phyloP scores from a whole-genome alignment of 2,888 invertebrate genomes.

The Campaea margaritaria region DNA sequence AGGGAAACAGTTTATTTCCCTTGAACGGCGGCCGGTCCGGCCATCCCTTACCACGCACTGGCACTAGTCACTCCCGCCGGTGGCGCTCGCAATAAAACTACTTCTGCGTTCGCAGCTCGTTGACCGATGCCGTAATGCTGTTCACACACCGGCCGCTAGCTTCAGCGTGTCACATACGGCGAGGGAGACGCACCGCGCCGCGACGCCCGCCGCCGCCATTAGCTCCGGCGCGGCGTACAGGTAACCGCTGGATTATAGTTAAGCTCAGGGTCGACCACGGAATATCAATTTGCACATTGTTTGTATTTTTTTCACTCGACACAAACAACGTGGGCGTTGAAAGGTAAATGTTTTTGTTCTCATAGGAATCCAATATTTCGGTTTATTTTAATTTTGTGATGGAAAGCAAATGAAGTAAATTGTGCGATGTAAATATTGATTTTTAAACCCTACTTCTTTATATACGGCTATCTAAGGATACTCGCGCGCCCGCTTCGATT shows the following conservation, averaged over 20 bases:
- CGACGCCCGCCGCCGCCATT: not conserved
- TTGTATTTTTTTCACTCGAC: not conserved
- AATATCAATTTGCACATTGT: conserved; percentile 11
- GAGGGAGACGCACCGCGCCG: not conserved
- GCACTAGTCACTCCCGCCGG: no score
- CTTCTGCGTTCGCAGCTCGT: not conserved
- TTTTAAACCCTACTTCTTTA: not conserved
- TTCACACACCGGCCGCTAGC: not conserved
- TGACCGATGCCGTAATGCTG: no score
- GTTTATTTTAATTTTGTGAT: not conserved
- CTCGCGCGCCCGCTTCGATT: no score
- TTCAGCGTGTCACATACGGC: not conserved
- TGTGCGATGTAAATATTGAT: not conserved
- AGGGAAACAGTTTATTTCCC: no score
- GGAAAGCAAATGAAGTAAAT: not conserved
- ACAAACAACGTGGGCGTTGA: conserved; percentile 1
- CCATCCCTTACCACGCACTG: no score
- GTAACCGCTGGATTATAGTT: not conserved
- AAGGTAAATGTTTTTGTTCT: not conserved
- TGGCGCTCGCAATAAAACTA: no score
- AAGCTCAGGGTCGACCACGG: not conserved
- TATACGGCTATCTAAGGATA: no score
- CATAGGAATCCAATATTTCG: not conserved
- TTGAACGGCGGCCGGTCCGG: no score
- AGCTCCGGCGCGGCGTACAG: not conserved